Evolutionary conservation across 2,797 vertebrate genomes (phyloP), one percentile per base, ranked within the genome.

Genomic region (Sebastes iracundus): DNA sequence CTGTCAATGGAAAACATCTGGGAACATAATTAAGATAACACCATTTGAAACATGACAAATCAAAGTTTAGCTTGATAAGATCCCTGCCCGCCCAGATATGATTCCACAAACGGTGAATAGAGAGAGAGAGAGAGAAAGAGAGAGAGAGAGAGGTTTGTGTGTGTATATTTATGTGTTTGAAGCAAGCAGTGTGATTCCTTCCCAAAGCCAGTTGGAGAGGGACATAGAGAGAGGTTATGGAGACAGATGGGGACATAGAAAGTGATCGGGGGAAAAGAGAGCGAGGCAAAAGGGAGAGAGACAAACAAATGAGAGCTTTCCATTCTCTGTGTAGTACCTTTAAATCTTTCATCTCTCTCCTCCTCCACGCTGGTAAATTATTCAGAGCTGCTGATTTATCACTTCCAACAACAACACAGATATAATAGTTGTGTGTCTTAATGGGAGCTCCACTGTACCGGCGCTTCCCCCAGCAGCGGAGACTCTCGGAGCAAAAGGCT

Each of bases 381-480:
- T 94, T 94, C 90, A 94, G 76, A 80, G 77, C 76, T 67, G 82
- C 86, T 93, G 91, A 94, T 92, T 91, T 93, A 93, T 92, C 87
- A 82, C 86, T 84, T 85, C 80, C 77, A 90, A 91, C 88, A 92
- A 87, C 88, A 92, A 87, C 87, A 86, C 87, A 76, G 77, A 77
- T 87, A 81, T 86, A 88, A 88, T 88, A 83, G 86, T 75, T 72
- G 80, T 72, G 80, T 25, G 81, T 84, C 89, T 89, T 92, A 91
- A 93, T 90, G 90, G 83, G 77, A 80, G 64, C 53, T 80, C 58
- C 53, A 20, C 75, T 55, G 69, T 32, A 72, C 35, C 55, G 79
- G 71, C 81, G 79, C 79, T 84, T 79, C 79, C 77, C 77, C 55
- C 80, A 53, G 66, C 76, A 77, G 60, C 18, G 78, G 61, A 88